phyloP scores from a whole-genome alignment of 2,888 invertebrate species.

The Criorhina ranunculi region DNA sequence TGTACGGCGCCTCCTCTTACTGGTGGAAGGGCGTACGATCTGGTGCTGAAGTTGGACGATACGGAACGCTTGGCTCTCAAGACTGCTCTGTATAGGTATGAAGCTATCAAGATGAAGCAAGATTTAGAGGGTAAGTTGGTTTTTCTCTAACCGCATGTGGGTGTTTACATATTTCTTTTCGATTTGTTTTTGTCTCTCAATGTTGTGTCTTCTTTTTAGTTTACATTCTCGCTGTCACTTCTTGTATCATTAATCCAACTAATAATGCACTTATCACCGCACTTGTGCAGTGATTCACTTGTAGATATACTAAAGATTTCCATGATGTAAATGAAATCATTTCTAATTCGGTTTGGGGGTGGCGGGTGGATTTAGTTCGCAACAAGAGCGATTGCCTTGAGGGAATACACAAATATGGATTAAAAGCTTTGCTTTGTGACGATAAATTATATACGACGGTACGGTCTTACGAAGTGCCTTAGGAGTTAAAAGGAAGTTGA shows the following conservation, averaged over 20 bases:
- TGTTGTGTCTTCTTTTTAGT: not conserved
- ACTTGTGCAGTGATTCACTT: conserved; percentile 14
- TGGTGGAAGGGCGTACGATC: conserved; percentile 90
- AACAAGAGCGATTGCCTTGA: not conserved
- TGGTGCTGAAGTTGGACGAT: conserved; percentile 89
- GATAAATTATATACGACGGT: too few relatives aligned
- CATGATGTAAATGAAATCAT: conserved; percentile 32
- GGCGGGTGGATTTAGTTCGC: not conserved
- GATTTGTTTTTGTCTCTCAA: conserved; percentile 9
- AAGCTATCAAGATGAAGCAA: conserved; percentile 90
- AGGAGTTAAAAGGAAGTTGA: too few relatives aligned
- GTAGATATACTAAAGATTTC: conserved; percentile 11
- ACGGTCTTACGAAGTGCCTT: too few relatives aligned
- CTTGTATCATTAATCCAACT: not conserved
- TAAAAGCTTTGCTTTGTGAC: too few relatives aligned
- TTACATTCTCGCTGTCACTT: not conserved
- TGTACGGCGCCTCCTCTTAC: conserved; percentile 84
- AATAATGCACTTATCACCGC: conserved; percentile 7
- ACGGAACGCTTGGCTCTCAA: conserved; percentile 90
- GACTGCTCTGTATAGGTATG: conserved; percentile 89
- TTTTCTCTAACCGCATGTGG: conserved; percentile 29
- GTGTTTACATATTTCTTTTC: conserved; percentile 21
- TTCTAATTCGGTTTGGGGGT: conserved; percentile 40
- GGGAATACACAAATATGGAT: not conserved
- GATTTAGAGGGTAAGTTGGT: conserved; percentile 90